phyloP scores from a whole-genome alignment of 2,113 vertebrate species.

The Clarias macrocephalus region DNA sequence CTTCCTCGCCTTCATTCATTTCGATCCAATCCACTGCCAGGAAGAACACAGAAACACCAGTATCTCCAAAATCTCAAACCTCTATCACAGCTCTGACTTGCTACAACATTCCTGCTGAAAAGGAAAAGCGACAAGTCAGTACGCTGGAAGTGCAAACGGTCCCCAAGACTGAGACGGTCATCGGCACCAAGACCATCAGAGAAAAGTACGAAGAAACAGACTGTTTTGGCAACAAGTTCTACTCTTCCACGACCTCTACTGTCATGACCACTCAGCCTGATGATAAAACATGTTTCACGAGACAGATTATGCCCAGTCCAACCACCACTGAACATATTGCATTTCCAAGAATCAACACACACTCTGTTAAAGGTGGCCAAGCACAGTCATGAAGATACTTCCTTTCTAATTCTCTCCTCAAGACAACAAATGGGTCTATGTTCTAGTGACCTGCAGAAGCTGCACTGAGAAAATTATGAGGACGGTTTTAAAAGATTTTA shows the following conservation, averaged over 20 bases:
- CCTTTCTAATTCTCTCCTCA: background rate
- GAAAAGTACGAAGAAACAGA: constrained; percentile 80
- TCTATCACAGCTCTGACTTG: constrained; percentile 55
- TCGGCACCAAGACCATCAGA: constrained; percentile 72
- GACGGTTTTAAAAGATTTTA: background rate
- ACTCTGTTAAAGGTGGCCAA: constrained; percentile 54
- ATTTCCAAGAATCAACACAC: constrained; percentile 71
- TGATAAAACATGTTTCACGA: constrained; percentile 55
- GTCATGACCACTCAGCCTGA: constrained; percentile 76
- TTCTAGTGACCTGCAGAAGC: background rate
- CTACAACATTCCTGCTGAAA: constrained; percentile 49
- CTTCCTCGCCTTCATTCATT: constrained; percentile 83
- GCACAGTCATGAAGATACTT: constrained; percentile 2
- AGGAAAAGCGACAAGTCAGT: constrained; percentile 73
- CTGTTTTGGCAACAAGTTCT: constrained; percentile 76
- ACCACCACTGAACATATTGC: constrained; percentile 62
- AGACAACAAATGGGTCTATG: background rate
- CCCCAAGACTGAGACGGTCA: constrained; percentile 63
- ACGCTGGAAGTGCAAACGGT: constrained; percentile 78
- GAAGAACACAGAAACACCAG: constrained; percentile 62
- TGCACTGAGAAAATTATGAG: background rate
- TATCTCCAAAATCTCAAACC: constrained; percentile 45
- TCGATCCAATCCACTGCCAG: constrained; percentile 81
- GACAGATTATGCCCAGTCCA: constrained; percentile 58
- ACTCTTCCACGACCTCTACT: constrained; percentile 76